phyloP scores from a whole-genome alignment of 2,797 vertebrate genomes.

The Mus caroli region DNA sequence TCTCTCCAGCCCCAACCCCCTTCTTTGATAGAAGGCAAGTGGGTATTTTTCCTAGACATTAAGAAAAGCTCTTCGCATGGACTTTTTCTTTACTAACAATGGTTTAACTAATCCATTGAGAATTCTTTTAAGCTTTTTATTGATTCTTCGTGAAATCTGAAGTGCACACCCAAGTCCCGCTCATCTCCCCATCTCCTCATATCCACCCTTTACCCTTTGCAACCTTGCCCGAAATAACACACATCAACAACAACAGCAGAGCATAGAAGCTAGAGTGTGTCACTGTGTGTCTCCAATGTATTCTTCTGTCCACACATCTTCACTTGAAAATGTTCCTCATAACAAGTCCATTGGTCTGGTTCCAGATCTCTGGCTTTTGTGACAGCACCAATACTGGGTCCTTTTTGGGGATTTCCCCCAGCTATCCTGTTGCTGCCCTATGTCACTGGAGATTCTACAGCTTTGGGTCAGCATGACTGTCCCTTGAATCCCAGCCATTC shows the following conservation, averaged over 20 bases:
- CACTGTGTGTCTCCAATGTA: background rate
- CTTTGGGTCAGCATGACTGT: background rate
- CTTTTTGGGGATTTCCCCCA: background rate
- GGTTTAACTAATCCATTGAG: background rate
- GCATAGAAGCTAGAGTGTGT: background rate
- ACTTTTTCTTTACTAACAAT: background rate
- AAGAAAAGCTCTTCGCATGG: background rate
- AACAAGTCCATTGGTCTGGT: background rate
- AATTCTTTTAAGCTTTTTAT: background rate
- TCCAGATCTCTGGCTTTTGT: background rate
- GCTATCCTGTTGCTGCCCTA: background rate
- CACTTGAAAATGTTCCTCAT: background rate
- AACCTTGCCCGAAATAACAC: background rate
- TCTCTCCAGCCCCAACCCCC: background rate
- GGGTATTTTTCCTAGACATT: background rate
- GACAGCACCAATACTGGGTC: background rate
- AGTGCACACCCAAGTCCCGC: background rate
- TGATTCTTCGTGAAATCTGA: background rate
- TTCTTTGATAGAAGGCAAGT: background rate
- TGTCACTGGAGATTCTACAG: background rate
- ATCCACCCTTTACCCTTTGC: background rate
- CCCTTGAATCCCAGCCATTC: background rate
- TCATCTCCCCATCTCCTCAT: background rate
- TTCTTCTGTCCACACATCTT: background rate
- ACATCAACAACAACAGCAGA: background rate